Percentiles rank a stretch among this genome's conserved stretches.
Evolutionary conservation across 2,888 invertebrate species (phyloP).

Genomic region (Papilio gigon): DNA sequence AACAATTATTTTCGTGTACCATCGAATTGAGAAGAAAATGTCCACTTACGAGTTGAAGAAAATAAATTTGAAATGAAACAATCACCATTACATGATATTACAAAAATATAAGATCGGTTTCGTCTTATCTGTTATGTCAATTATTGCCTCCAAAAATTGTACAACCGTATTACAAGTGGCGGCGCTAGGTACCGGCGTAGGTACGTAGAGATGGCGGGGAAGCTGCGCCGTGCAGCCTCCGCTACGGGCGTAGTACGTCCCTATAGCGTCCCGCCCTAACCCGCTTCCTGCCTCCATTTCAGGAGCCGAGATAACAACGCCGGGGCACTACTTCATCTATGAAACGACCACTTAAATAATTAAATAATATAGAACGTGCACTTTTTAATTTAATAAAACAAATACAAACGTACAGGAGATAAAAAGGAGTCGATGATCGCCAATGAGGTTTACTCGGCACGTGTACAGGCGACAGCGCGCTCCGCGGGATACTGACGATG

Average conservation of each 20-base stretch:
- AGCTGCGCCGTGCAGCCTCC: slow-evolving; percentile 78
- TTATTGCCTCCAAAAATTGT: slow-evolving; percentile 26
- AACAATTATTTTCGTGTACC: slow-evolving; percentile 4
- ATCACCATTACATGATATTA: not conserved
- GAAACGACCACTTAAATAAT: slow-evolving; percentile 65
- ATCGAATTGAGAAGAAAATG: not conserved
- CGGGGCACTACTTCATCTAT: slow-evolving; percentile 57
- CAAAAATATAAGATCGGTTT: not conserved
- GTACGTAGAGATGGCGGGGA: slow-evolving; percentile 70
- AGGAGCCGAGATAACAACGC: slow-evolving; percentile 54
- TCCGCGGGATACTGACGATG: slow-evolving; percentile 79
- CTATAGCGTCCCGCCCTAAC: slow-evolving; percentile 75
- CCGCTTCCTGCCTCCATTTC: slow-evolving; percentile 58
- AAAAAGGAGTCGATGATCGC: slow-evolving; percentile 41
- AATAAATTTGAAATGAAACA: not conserved
- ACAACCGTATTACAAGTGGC: slow-evolving; percentile 40
- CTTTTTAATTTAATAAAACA: slow-evolving; percentile 29
- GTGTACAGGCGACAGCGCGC: slow-evolving; percentile 70
- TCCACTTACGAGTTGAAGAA: not conserved
- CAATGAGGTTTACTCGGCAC: slow-evolving; percentile 55
- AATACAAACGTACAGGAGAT: slow-evolving; percentile 34
- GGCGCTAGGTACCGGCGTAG: slow-evolving; percentile 40
- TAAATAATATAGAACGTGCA: slow-evolving; percentile 40
- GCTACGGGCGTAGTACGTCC: slow-evolving; percentile 70
- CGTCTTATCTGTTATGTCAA: slow-evolving; percentile 13